Evolutionary conservation across 1,140 invertebrate species (phyloP), one percentile per base, ranked within the genome.

Genomic region (Hylaeus anthracinus): DNA sequence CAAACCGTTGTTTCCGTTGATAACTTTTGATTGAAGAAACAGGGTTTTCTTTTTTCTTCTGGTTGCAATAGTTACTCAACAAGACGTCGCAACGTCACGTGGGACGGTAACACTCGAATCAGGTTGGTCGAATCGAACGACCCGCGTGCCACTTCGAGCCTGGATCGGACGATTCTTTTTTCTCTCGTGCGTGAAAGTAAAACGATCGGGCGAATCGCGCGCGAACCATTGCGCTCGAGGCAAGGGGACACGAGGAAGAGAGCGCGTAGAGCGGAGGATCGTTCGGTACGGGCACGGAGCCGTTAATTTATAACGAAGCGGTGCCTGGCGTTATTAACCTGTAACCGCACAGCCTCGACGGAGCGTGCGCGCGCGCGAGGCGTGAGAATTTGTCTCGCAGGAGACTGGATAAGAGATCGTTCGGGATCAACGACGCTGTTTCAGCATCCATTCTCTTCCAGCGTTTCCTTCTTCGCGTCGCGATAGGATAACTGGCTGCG

Each of bases 361-460:
- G 15, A 61, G 71, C 63, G 56, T 58, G 53, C 39, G 71, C 72
- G 67, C 60, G 26, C 56, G 55, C 65, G 72, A 84, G 82, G 86
- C 79, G 86, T 87, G 86, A 88, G 73, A 88, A 85, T 87, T 88
- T 79, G 72, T 86, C 81, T 76, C 83, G 71, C 67, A 26, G 56
- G 73, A 56, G 72, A 84, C 45, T 65, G 78, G 73, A 61, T 80
- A 79, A 55, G 58, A 75, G 84, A 86, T 80, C 81, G 72, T 86
- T 86, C 84, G 41, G 45, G 67, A 83, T 86, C 67, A 83, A 75
- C 75, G 76, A 26, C 63, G 71, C 45, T 60, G 66, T 84, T 80
- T 69, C 69, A 84, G 66, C 71, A 69, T 85, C 76, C 76, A 74
- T 75, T 78, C 76, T 72, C 53, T 72, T 26, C 26, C 37, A n/a